Evolutionary conservation across 92 coral and sea anemone genomes (phyloP), one percentile per base, ranked within the genome.

Genomic region (Muricea muricata): DNA sequence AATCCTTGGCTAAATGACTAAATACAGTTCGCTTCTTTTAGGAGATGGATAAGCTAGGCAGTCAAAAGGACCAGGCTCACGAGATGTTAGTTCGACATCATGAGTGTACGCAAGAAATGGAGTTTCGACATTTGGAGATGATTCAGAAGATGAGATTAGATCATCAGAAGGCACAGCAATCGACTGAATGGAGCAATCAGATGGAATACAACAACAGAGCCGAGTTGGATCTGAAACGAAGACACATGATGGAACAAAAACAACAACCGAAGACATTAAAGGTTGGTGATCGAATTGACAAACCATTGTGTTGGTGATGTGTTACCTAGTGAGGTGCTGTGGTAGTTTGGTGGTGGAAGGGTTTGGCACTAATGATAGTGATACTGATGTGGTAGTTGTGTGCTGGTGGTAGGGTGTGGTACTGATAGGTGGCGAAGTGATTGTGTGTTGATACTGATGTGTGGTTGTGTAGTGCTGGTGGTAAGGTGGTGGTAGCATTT

Each of bases 261-360:
- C 97, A 93, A 85, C 99, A 97, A 73, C 99, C 99, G 32, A 97
- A 97, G 85, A 97, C 99, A 7, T 86, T 97, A 24, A 97, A 97
- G 94, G 99, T 97, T 86, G 66, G 56, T 58, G 40, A 29, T 33
- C 24, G 11, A n/a, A n/a, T 23, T 63, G 14, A n/a, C n/a, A 15
- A 63, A 21, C 9, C 1, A 63, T 63, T 39, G 45, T 39, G 45
- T 5, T 39, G 45, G 45, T 39, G 45, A n/a, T n/a, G n/a, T n/a
- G n/a, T n/a, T n/a, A n/a, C n/a, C n/a, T n/a, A n/a, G n/a, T n/a
- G n/a, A n/a, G n/a, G n/a, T n/a, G n/a, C n/a, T n/a, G n/a, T n/a
- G n/a, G n/a, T n/a, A n/a, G n/a, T n/a, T n/a, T n/a, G n/a, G n/a
- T n/a, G n/a, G n/a, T n/a, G n/a, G n/a, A n/a, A n/a, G n/a, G n/a